Evolutionary conservation across 2,113 vertebrate genomes (phyloP).

Genomic region (Panthera leo): DNA sequence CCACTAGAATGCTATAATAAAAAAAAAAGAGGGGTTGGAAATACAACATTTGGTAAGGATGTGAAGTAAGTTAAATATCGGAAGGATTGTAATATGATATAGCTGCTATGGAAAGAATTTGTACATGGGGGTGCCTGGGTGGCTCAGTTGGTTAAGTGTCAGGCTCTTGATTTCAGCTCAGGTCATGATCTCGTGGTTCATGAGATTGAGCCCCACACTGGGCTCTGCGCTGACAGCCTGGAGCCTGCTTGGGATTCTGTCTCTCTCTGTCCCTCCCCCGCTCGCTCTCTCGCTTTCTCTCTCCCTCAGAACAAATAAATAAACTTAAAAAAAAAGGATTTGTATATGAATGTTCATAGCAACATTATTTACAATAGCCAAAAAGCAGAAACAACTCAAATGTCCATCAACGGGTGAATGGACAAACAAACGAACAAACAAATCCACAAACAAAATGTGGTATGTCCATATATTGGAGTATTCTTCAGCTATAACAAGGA

Average conservation of each 20-base stretch:
- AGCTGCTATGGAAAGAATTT: neutral
- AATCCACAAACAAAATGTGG: neutral
- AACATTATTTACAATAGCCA: neutral
- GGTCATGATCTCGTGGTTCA: too few relatives aligned
- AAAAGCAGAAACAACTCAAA: neutral
- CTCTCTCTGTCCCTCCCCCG: too few relatives aligned
- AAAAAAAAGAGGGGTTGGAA: neutral
- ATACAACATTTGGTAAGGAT: neutral
- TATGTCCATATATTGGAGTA: neutral
- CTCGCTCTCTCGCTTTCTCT: too few relatives aligned
- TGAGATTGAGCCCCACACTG: too few relatives aligned
- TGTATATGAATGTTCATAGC: neutral
- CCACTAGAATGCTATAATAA: too few relatives aligned
- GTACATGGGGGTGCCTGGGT: neutral
- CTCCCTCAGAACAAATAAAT: too few relatives aligned
- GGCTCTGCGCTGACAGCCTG: too few relatives aligned
- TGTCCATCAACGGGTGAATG: neutral
- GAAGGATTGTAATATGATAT: neutral
- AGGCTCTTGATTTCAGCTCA: too few relatives aligned
- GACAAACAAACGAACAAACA: neutral
- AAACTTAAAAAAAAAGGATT: neutral
- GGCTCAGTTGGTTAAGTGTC: too few relatives aligned
- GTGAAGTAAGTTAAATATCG: neutral
- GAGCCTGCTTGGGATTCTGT: too few relatives aligned
- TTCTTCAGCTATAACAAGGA: neutral